These are phyloP conservation scores for Teleogryllus oceanicus DNA, from an alignment of 2,888 invertebrate species.

Conservation along the genomic window DNA sequence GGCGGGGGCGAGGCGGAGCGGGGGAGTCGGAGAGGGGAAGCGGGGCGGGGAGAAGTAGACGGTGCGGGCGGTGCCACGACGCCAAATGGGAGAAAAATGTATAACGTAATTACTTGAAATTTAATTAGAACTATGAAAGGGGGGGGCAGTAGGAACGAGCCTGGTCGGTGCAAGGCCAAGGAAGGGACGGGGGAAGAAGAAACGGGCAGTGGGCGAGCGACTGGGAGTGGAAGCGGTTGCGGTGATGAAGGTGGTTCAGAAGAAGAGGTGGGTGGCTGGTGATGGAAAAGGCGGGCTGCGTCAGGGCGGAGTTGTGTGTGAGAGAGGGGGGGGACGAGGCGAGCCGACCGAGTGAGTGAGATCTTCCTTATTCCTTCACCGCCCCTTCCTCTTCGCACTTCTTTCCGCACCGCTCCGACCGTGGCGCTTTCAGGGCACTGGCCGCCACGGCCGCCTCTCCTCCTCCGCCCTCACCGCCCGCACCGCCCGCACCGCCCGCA, in stretches of 20 bases:
- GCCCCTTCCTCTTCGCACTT: too few relatives aligned
- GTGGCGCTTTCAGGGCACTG: too few relatives aligned
- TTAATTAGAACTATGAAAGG: conserved; percentile 47
- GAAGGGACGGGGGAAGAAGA: too few relatives aligned
- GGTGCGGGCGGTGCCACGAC: neutral
- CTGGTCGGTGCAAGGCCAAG: conserved; percentile 19
- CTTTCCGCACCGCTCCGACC: too few relatives aligned
- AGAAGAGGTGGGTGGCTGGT: too few relatives aligned
- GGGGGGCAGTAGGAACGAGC: conserved; percentile 25
- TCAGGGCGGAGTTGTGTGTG: neutral
- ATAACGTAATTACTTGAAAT: conserved; percentile 48
- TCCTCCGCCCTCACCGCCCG: neutral
- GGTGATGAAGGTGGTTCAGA: too few relatives aligned
- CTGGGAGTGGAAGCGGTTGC: too few relatives aligned
- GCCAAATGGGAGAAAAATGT: conserved; percentile 43
- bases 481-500: neutral
- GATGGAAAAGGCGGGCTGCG: too few relatives aligned
- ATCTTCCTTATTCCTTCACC: too few relatives aligned
- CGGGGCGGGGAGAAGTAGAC: neutral
- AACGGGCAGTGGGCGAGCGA: too few relatives aligned
- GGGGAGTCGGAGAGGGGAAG: neutral
- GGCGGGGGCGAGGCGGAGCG: neutral
- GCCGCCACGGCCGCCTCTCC: conserved; percentile 19
- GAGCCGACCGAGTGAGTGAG: neutral
- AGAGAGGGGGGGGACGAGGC: neutral